phyloP scores from a whole-genome alignment of 2,888 invertebrate genomes.

The Eupsilia transversa region DNA sequence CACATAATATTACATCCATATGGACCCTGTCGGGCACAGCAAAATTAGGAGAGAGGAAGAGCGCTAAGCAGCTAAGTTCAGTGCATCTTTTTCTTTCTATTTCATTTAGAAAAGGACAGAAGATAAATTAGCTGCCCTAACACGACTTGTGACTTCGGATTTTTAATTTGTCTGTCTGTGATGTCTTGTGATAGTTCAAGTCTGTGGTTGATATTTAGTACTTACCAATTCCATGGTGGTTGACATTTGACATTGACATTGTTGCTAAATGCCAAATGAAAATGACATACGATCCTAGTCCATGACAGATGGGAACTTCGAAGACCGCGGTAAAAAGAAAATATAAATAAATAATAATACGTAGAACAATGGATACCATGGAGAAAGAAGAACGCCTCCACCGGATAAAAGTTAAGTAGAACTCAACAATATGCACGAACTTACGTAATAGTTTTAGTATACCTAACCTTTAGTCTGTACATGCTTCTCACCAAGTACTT shows the following conservation, averaged over 20 bases:
- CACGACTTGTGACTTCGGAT: too few relatives aligned
- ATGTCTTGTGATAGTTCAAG: too few relatives aligned
- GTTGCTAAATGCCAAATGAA: neutral
- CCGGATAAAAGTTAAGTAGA: constrained; percentile 82
- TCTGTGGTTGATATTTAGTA: too few relatives aligned
- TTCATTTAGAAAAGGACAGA: too few relatives aligned
- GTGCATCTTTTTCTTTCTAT: too few relatives aligned
- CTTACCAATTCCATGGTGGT: neutral
- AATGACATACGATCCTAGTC: neutral
- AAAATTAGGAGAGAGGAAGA: too few relatives aligned
- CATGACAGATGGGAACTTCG: neutral
- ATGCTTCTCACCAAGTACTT: neutral
- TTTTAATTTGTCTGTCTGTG: too few relatives aligned
- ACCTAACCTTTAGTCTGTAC: constrained; percentile 30
- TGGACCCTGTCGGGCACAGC: too few relatives aligned
- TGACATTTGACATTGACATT: neutral
- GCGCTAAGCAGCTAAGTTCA: too few relatives aligned
- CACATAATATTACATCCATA: too few relatives aligned
- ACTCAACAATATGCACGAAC: neutral
- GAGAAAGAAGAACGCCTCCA: constrained; percentile 84
- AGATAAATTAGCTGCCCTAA: too few relatives aligned
- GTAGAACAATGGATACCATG: constrained; percentile 61
- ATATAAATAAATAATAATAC: constrained; percentile 7
- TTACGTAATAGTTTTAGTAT: constrained; percentile 29
- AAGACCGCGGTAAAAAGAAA: neutral